A percentile compares a stretch with the other conserved stretches of the same genome.
phyloP scores from a whole-genome alignment of 1,140 invertebrate genomes.

The Drosophila burlai region DNA sequence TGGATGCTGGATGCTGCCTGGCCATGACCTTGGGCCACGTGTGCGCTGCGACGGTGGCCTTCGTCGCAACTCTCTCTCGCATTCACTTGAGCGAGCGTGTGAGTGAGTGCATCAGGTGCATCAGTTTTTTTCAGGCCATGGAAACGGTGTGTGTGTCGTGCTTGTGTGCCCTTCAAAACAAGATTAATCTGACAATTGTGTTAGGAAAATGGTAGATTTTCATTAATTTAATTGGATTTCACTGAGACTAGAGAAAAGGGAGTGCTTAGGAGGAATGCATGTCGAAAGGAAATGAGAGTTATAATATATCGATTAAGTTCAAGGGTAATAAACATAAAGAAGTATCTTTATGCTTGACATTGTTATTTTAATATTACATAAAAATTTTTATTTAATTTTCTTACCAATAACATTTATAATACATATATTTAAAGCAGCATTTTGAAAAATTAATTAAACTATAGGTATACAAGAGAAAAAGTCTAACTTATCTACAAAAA shows the following conservation, averaged over 20 bases:
- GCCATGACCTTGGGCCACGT: constrained; percentile 27
- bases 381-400: background rate
- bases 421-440: no score
- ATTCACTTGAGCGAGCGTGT: constrained; percentile 19
- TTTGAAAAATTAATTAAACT: no score
- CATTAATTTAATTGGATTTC: background rate
- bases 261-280: background rate
- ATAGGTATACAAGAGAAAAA: no score
- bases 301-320: no score
- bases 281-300: background rate
- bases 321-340: no score
- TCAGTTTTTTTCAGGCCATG: background rate
- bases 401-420: no score
- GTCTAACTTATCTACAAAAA: no score
- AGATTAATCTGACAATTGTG: background rate
- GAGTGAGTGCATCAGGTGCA: constrained; percentile 46
- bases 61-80: constrained; percentile 24
- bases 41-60: constrained; percentile 4
- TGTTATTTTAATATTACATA: background rate
- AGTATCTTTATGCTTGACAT: no score
- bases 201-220: background rate
- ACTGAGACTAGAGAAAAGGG: background rate
- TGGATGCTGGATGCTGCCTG: background rate
- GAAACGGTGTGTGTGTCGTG: background rate
- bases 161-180: background rate